Evolutionary conservation across 2,888 invertebrate species (phyloP), one percentile per base, ranked within the genome.

Genomic region (Nephrotoma guestfalica): DNA sequence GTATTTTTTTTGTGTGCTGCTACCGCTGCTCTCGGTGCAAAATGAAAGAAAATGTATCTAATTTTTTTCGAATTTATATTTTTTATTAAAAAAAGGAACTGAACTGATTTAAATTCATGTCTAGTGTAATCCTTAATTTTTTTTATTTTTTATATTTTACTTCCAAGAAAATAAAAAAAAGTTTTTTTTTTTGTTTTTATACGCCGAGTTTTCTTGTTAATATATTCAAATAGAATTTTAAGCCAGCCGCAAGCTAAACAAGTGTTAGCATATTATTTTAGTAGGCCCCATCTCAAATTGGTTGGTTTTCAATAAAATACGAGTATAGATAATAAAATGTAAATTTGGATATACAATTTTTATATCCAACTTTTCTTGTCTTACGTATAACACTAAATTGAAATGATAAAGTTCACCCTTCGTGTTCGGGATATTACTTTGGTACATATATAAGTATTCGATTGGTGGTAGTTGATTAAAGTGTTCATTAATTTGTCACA

Each of bases 201-300:
- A 84, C 71, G 71, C 71, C 30, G 71, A 71, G 71, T 71, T 71
- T 71, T 6, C 85, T 85, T 43, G 43, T 86, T 86, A 86, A 86
- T 86, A 45, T 86, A 86, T 86, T 86, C 86, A 47, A 47, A 86
- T 86, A 86, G 86, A 86, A 86, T 86, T 86, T 86, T 45, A 86
- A 86, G 86, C 86, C 40, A 86, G 86, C 86, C 86, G 86, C 86
- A 86, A 86, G 86, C 86, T 30, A 86, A 86, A 86, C 86, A 86
- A 86, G 45, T 86, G 86, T 86, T 86, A 86, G 86, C 86, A 86
- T 86, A 86, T 86, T 86, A 86, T 84, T 41, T 84, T 71, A 30
- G 71, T 71, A 30, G 71, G 71, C 71, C 71, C 71, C 71, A 71
- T 71, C 71, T 71, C 71, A 71, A 71, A 71, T 71, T 71, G 18